Evolutionary conservation across 2,113 vertebrate genomes (phyloP), one percentile per base, ranked within the genome.

Genomic region (Pantherophis guttatus): DNA sequence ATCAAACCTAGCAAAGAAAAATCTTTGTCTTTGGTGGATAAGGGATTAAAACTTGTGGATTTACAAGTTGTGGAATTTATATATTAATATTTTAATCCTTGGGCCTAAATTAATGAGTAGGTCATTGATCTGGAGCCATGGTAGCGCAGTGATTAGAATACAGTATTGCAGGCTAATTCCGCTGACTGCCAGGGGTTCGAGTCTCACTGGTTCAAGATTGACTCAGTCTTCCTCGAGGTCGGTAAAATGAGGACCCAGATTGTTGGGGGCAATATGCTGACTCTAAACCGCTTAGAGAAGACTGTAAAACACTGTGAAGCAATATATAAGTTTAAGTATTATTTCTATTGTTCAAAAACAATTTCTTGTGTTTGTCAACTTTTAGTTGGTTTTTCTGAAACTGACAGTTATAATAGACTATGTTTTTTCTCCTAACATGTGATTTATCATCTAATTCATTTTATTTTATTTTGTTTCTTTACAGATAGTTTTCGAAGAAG

Each of bases 401-500:
- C 15, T 39, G 70, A 70, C 11, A 19, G 15, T 81, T 81, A 39
- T 75, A 75, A 75, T 33, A 39, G 70, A 39, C 70, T 8, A 33
- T 75, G 53, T 39, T 81, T 96, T 85, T 58, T 92, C 10, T 93
- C 3, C 21, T 7, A 91, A 33, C 81, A 5, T 24, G 0, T 26
- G 5, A 13, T 81, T 44, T 81, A 33, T 17, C 17, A 81, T 21
- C 75, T 81, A 39, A 81, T 52, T 95, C 89, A 89, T 29, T 53
- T 23, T n/a, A 26, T 29, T 58, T n/a, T 95, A 95, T 96, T 92
- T 96, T 65, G 96, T 44, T 26, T 95, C 95, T 97, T 92, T 97
- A 59, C 97, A 99, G 99, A 99, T 91, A 96, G 98, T 21, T 99
- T 99, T 97, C 97, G 98, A 95, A 98, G 98, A 96, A 98, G 99